Conservation (phyloP, 2,113 vertebrate species). For the Crotalus viridis region DNA sequence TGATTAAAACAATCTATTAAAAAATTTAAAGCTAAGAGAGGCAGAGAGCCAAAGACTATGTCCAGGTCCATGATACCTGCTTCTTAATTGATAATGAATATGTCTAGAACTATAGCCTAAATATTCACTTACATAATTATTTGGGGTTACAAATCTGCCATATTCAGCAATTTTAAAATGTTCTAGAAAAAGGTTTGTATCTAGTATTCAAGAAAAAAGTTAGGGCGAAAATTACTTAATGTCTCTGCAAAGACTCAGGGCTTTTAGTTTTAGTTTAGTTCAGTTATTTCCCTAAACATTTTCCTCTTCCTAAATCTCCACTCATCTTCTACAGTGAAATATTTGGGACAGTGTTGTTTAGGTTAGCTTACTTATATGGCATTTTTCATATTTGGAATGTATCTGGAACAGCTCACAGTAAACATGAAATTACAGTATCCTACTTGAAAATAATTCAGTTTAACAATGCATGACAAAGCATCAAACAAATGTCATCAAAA, state of each 20-base stretch:
- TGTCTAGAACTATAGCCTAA: neutral
- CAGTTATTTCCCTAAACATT: neutral
- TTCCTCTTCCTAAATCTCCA: neutral
- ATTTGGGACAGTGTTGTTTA: neutral
- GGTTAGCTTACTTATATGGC: conserved; percentile 2
- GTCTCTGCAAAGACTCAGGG: neutral
- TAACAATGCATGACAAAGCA: neutral
- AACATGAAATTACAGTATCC: neutral
- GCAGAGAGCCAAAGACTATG: neutral
- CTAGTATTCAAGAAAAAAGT: neutral
- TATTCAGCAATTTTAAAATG: neutral
- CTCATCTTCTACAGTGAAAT: neutral
- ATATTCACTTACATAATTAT: neutral
- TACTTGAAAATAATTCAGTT: conserved; percentile 1
- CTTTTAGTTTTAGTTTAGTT: neutral
- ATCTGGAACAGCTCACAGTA: neutral
- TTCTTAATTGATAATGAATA: neutral
- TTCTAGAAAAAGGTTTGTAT: neutral
- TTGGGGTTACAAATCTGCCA: neutral
- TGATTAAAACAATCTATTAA: neutral
- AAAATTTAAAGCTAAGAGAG: neutral
- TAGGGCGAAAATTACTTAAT: neutral
- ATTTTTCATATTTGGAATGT: conserved; percentile 8
- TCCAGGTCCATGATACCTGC: neutral
- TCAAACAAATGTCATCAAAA: conserved; percentile 18